A percentile compares a stretch with the other conserved stretches of the same genome.
These are phyloP conservation scores for Idaea aversata DNA, from an alignment of 2,888 invertebrate species.

Conservation along the genomic window DNA sequence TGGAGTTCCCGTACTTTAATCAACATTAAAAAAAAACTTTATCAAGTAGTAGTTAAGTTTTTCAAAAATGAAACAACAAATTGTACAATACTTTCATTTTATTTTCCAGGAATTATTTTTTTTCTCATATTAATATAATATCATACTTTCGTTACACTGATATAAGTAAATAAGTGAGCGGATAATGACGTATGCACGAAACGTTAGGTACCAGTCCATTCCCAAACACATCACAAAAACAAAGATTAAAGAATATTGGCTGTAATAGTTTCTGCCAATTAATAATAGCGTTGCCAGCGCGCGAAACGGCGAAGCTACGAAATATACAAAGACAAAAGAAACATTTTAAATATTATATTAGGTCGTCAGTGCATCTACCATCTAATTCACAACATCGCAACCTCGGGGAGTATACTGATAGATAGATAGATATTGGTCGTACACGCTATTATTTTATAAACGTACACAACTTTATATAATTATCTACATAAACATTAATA, in stretches of 20 bases:
- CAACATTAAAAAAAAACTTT: background rate
- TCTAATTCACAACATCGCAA: conserved; percentile 44
- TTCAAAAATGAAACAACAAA: conserved; percentile 52
- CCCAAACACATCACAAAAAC: conserved; percentile 6
- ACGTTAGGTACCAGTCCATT: conserved; percentile 32
- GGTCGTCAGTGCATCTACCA: conserved; percentile 53
- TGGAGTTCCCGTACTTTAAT: background rate
- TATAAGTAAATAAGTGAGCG: conserved; percentile 61
- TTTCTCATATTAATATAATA: conserved; percentile 70
- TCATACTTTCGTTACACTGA: conserved; percentile 72
- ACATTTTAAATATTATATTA: conserved; percentile 39
- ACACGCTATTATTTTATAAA: conserved; percentile 58
- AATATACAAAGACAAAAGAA: conserved; percentile 47
- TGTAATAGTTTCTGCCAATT: background rate
- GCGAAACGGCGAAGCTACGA: conserved; percentile 24
- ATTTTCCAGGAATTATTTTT: conserved; percentile 75
- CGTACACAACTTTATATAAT: conserved; percentile 56
- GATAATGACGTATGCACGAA: conserved; percentile 69
- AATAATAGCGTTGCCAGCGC: conserved; percentile 12
- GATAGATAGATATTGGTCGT: conserved; percentile 56
- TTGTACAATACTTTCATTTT: conserved; percentile 67
- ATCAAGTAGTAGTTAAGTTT: background rate
- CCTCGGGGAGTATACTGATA: conserved; percentile 39
- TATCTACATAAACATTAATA: conserved; percentile 55
- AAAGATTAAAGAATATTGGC: background rate